Evolutionary conservation across 2,113 vertebrate species (phyloP), one percentile per base, ranked within the genome.

Genomic region (Mionectes macconnelli): DNA sequence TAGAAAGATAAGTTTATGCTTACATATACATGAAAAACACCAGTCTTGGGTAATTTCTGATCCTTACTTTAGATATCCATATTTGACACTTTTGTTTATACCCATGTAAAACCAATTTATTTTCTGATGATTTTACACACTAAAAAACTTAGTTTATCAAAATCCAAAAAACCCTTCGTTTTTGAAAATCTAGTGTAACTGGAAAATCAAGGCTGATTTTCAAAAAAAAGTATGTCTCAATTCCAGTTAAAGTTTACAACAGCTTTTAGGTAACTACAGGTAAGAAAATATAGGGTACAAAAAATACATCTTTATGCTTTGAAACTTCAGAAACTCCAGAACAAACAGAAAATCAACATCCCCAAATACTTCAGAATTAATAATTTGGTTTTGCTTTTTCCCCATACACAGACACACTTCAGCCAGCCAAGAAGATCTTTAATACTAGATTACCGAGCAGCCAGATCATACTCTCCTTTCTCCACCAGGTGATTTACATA

Each of bases 401-500:
- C 16, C 23, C 7, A 3, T 20, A 37, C 28, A 64, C 14, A 72
- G 45, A 81, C 7, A 70, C 33, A 49, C 15, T 80, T 68, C 4
- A 94, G 45, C 35, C 44, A 80, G 21, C 21, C 93, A 88, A 90
- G 11, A 88, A 76, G 49, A 31, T 56, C 39, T 83, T 73, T 64
- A 90, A 90, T n/a, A 85, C 49, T 44, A 82, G 8, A 47, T 97
- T 98, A 99, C 99, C 99, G 98, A 42, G 99, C 99, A 88, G 99
- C 99, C 28, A 96, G 90, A 85, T 99, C 98, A 44, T 99, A 99
- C 28, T 99, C 99, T 89, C 98, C 98, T 94, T 97, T 99, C 93
- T 99, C 98, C 96, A 99, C 93, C 30, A 99, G 96, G 92, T 99
- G 99, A 94, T 99, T 99, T 97, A 99, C 98, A 94, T 99, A 99